Evolutionary conservation across 30 jellyfish, hydroid and myxozoan species (phyloP), one percentile per base, ranked within the genome.

Genomic region (Calvadosia cruxmelitensis): DNA sequence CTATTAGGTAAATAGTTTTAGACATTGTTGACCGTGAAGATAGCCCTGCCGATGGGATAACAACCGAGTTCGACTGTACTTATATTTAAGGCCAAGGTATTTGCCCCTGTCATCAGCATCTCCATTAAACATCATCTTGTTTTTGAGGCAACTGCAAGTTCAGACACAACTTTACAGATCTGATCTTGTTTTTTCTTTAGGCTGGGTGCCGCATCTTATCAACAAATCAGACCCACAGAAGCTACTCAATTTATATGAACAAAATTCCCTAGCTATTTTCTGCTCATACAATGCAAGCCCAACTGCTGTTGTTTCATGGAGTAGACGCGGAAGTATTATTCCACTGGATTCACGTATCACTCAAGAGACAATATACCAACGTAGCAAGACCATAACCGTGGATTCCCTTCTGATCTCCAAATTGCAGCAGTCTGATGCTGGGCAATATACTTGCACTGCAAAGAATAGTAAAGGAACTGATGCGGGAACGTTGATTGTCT

Each of bases 221-320:
- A 20, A 42, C 15, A 42, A 42, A 42, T 20, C 57, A 42, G 57
- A 42, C 20, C 15, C 57, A 5, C 10, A 42, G 57, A 42, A 42
- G 57, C 20, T 42, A 42, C 10, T 25, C 63, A 34, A 12, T 10
- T 12, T 27, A 28, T 71, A 35, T 27, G 78, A 48, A 34, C 29
- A 34, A 32, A 33, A 34, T 15, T 34, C 24, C 3, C 48, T 12
- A 1, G 50, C 10, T 3, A 34, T 75, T 30, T 25, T 42, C 13
- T 75, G 86, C 70, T 49, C 29, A 33, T 75, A 64, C 34, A 20
- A 29, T 25, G 66, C 78, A 33, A 67, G 65, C 10, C 28, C 20
- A 3, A 34, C 78, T 2, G 69, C 66, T 1, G 35, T 52, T 42
- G 78, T 75, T 0, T 3, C 86, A 7, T 75, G 86, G 86, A 36